phyloP scores from a whole-genome alignment of 2,797 vertebrate species.

The Schizopygopsis malacanthus region DNA sequence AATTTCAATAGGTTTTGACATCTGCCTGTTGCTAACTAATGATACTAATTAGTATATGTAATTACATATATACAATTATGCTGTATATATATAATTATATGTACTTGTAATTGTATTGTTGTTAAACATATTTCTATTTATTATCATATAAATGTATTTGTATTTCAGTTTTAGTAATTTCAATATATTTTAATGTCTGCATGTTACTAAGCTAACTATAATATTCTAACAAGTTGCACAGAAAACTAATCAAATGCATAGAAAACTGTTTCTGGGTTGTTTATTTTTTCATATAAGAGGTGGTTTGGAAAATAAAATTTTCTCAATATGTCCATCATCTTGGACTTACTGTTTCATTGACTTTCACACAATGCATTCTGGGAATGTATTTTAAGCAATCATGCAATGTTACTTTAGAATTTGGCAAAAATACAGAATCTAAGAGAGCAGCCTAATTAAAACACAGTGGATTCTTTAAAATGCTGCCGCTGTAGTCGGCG shows the following conservation, averaged over 20 bases:
- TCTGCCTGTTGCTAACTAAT: too few species aligned
- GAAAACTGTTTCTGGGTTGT: neutral
- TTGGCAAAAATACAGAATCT: neutral
- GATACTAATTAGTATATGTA: too few species aligned
- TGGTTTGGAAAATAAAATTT: neutral
- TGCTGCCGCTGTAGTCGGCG: neutral
- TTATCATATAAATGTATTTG: neutral
- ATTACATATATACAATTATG: too few species aligned
- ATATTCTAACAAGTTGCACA: neutral
- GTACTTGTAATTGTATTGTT: neutral
- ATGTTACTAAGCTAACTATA: neutral
- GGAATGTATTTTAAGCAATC: neutral
- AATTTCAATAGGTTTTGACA: too few species aligned
- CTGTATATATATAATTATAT: too few species aligned
- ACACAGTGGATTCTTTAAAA: neutral
- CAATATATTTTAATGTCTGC: neutral
- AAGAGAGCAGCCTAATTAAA: neutral
- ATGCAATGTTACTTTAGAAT: neutral
- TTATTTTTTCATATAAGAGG: constrained; percentile 1
- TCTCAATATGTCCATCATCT: neutral
- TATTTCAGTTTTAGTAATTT: neutral
- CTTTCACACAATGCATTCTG: neutral
- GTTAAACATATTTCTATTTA: neutral
- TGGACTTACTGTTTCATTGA: neutral
- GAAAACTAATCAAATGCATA: too few species aligned